These are phyloP conservation scores for Microcebus jonahi DNA, from an alignment of 2,113 vertebrate species.

Conservation along the genomic window DNA sequence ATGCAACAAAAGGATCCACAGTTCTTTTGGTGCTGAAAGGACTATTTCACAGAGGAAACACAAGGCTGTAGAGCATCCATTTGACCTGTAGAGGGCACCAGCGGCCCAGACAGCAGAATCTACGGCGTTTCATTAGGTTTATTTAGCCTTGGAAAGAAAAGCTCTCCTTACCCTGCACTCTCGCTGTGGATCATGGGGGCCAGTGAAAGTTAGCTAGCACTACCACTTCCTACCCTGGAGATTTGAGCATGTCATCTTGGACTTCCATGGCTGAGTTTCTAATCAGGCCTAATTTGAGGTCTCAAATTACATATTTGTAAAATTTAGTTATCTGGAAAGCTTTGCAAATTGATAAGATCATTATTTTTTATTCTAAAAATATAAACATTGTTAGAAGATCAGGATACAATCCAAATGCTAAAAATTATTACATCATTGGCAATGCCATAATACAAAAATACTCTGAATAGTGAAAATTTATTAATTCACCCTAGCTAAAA, in stretches of 20 bases:
- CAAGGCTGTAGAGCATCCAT: not conserved
- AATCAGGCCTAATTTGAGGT: not conserved
- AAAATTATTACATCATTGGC: not conserved
- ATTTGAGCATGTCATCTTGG: not conserved
- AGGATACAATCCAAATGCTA: not conserved
- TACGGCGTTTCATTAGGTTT: fast-evolving
- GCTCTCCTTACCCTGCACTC: fast-evolving
- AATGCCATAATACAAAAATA: slow-evolving; percentile 25
- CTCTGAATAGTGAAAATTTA: not conserved
- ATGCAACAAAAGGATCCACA: not conserved
- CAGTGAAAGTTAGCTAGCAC: fast-evolving
- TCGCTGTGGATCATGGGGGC: fast-evolving
- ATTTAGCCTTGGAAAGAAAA: not conserved
- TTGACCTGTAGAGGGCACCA: slow-evolving; percentile 59
- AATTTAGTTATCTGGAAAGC: not conserved
- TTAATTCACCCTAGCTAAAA: not conserved
- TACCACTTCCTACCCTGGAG: not conserved
- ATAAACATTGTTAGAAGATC: not conserved
- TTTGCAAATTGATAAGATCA: not conserved
- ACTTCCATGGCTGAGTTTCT: not conserved
- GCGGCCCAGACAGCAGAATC: not conserved
- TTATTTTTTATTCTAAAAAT: not conserved
- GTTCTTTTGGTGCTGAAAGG: not conserved
- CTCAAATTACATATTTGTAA: not conserved
- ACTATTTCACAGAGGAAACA: not conserved